Evolutionary conservation across 1,140 invertebrate species (phyloP).

Genomic region (Goniozus legneri): DNA sequence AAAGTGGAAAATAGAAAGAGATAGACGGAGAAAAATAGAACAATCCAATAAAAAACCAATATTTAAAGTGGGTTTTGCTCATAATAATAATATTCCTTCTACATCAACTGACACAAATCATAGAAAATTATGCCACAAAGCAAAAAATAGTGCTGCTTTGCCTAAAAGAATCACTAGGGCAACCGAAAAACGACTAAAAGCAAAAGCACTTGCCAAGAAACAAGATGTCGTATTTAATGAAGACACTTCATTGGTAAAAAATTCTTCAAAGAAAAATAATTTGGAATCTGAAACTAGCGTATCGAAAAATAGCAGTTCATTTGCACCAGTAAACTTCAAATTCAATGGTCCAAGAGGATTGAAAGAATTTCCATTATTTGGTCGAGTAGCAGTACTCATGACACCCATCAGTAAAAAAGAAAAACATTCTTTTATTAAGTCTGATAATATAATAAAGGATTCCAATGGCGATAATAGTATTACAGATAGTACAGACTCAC

Average conservation of each 20-base stretch:
- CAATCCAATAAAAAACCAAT: slow-evolving; percentile 34
- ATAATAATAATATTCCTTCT: slow-evolving; percentile 42
- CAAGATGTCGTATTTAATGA: background rate
- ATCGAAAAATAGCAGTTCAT: slow-evolving; percentile 21
- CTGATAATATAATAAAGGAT: too few relatives aligned
- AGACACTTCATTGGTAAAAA: background rate
- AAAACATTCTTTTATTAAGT: too few relatives aligned
- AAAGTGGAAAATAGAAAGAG: slow-evolving; percentile 42
- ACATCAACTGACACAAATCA: slow-evolving; percentile 4
- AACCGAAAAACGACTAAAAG: slow-evolving; percentile 37
- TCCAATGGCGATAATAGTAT: too few relatives aligned
- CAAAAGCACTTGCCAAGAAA: slow-evolving; percentile 19
- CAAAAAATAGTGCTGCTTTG: slow-evolving; percentile 4
- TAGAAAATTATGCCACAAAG: slow-evolving; percentile 3
- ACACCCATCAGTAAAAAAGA: slow-evolving; percentile 5
- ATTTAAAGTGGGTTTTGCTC: slow-evolving; percentile 46
- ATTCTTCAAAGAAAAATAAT: slow-evolving; percentile 4
- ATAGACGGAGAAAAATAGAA: slow-evolving; percentile 29
- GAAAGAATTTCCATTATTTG: slow-evolving; percentile 26
- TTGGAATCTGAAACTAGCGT: background rate
- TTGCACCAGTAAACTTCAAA: slow-evolving; percentile 28
- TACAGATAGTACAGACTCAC: too few relatives aligned
- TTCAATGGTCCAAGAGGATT: slow-evolving; percentile 29
- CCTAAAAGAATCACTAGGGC: slow-evolving; percentile 32
- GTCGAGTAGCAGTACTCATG: slow-evolving; percentile 11